Base-by-base conservation (phyloP, 1,140 invertebrate species). In the Drosophila sechellia region DNA sequence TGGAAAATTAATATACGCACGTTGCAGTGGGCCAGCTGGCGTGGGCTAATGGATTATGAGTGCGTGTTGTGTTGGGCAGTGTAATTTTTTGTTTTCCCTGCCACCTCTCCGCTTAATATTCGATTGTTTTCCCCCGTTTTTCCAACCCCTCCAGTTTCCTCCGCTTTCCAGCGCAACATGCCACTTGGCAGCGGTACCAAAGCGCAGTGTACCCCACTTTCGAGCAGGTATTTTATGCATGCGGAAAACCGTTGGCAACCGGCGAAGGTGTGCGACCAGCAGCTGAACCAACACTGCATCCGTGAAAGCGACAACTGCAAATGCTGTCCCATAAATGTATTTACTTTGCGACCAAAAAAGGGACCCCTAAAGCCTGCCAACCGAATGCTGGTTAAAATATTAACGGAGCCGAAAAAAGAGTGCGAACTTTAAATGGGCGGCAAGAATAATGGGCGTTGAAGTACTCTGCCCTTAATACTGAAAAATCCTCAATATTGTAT, bases 41-140 rank as follows among this genome's bases (percentile, higher is more conserved):
- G 74, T 56, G 81, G 74, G 64, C 66, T 84, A 84, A 86, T 86
- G 78, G 78, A 86, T 86, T 86, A 86, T 86, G 81, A 80, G 77
- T 86, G 69, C 66, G 71, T 60, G 56, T 39, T 34, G 71, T 60
- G 56, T 39, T 34, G 79, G 53, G 46, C 37, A 65, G 74, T 64
- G 55, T 75, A 59, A 31, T 58, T 81, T 85, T 85, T 74, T 59
- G 45, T 56, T 72, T 60, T 60, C 54, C 34, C 57, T 52, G 56
- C 79, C 61, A 48, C 58, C 58, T 66, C 34, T 54, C 45, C 58
- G 46, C 61, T 68, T 69, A 81, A 86, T 81, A 78, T 78, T 86
- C 69, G 75, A 86, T 86, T 86, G 83, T 78, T 78, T 78, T 86
- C 81, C 57, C 77, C 66, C 78, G 65, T 59, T 17, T 17, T 37